Evolutionary conservation across 2,797 vertebrate species (phyloP).

Genomic region (Perdix hodgsoniae): DNA sequence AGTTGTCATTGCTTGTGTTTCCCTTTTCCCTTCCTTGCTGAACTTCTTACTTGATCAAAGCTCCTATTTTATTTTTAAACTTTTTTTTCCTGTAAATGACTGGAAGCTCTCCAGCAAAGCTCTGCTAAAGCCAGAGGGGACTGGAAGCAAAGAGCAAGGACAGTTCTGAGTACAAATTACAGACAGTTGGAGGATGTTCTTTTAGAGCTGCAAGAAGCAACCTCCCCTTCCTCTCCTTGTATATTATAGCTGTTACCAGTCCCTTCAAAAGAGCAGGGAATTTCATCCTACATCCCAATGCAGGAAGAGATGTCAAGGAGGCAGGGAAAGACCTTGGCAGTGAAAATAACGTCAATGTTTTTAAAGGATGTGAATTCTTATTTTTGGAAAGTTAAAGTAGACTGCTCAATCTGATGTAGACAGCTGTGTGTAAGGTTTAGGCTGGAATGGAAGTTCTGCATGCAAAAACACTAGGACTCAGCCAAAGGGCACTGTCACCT

Average conservation of each 20-base stretch:
- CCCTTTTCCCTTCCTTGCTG: constrained; percentile 21
- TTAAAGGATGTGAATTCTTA: constrained; percentile 62
- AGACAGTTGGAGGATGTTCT: background rate
- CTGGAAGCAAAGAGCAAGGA: constrained; percentile 48
- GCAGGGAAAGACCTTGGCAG: constrained; percentile 47
- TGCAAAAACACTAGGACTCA: background rate
- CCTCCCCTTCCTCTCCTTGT: constrained; percentile 18
- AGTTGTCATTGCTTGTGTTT: constrained; percentile 36
- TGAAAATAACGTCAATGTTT: constrained; percentile 26
- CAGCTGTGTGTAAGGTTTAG: background rate
- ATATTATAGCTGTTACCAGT: constrained; percentile 1
- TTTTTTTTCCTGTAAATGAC: constrained; percentile 63
- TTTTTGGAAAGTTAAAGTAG: constrained; percentile 56
- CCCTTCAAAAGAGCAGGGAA: background rate
- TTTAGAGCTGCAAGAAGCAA: background rate
- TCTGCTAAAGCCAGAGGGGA: constrained; percentile 23
- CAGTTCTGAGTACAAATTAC: background rate
- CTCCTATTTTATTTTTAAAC: constrained; percentile 56
- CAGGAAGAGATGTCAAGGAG: constrained; percentile 65
- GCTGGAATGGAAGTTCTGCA: background rate
- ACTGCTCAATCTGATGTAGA: background rate
- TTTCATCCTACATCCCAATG: background rate
- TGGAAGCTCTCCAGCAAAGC: constrained; percentile 48
- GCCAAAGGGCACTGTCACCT: background rate
- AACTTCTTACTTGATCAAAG: constrained; percentile 51